Evolutionary conservation across 1,140 invertebrate genomes (phyloP), one percentile per base, ranked within the genome.

Genomic region (Drosophila erecta): DNA sequence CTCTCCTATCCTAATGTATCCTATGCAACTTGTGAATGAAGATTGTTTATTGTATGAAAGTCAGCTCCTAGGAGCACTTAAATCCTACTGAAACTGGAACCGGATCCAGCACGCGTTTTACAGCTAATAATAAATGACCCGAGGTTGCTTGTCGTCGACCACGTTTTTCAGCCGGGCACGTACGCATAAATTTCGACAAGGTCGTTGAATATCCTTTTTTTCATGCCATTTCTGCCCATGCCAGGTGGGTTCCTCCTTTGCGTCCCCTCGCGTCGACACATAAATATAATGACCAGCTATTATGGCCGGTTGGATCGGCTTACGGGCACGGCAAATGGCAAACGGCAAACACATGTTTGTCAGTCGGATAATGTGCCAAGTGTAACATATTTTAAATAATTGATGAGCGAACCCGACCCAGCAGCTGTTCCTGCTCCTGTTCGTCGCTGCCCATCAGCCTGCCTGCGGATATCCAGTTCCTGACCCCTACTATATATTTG

Each of bases 371-470:
- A 86, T 86, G 83, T 78, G 81, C 62, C 81, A 86, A 81, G 81
- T 85, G 81, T 81, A 86, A 70, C 81, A 86, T 81, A 85, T 81
- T 85, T 81, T 81, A 85, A 86, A 85, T 85, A 85, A 85, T 85
- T 86, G 81, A 85, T 85, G 77, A 86, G 78, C 76, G 55, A 54
- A 57, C 46, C 59, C 67, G 69, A 73, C 50, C 73, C 50, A 35
- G 47, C 67, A 75, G 61, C 22, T 50, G 41, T 47, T 47, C 46
- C 24, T 27, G 22, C 4, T 17, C 10, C 17, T 22, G 5, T 6
- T 20, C 8, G 17, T 24, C 1, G 2, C 3, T 22, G 8, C 17
- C 17, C 12, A 4, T 14, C 35, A 4, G 14, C 3, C 30, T 30
- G 46, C 33, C 41, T 76, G 22, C 14, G 38, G 44, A 54, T 65